phyloP scores from a whole-genome alignment of 2,113 vertebrate species.

The Polypterus senegalus region DNA sequence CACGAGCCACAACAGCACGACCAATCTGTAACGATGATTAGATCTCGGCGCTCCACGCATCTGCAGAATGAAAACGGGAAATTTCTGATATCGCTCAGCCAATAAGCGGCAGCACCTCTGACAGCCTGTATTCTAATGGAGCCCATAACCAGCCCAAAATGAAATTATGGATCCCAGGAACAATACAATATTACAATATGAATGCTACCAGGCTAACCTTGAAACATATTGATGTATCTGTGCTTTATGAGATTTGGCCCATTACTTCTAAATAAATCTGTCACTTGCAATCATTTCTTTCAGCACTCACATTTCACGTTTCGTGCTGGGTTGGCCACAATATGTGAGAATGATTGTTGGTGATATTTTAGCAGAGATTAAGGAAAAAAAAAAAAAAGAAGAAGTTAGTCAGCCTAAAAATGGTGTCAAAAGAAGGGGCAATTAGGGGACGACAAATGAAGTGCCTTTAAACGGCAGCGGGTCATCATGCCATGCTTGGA shows the following conservation, averaged over 20 bases:
- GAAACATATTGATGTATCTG: constrained; percentile 25
- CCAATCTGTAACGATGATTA: no score
- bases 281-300: constrained; percentile 18
- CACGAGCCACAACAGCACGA: no score
- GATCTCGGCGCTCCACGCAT: no score
- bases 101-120: constrained; percentile 9
- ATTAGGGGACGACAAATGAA: no score
- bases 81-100: neutral
- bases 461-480: no score
- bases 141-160: constrained; percentile 18
- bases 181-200: constrained; percentile 16
- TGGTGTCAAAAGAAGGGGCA: no score
- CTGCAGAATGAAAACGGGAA: no score
- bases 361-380: neutral
- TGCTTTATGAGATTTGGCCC: constrained; percentile 26
- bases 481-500: no score
- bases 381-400: neutral
- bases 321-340: no score
- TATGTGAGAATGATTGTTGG: no score
- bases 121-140: constrained; percentile 15
- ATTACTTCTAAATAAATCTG: constrained; percentile 31
- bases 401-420: no score
- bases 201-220: constrained; percentile 22
- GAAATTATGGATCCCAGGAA: constrained; percentile 20
- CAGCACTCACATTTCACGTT: constrained; percentile 2